Evolutionary conservation across 92 coral and sea anemone species (phyloP).

Genomic region (Nematostella vectensis): DNA sequence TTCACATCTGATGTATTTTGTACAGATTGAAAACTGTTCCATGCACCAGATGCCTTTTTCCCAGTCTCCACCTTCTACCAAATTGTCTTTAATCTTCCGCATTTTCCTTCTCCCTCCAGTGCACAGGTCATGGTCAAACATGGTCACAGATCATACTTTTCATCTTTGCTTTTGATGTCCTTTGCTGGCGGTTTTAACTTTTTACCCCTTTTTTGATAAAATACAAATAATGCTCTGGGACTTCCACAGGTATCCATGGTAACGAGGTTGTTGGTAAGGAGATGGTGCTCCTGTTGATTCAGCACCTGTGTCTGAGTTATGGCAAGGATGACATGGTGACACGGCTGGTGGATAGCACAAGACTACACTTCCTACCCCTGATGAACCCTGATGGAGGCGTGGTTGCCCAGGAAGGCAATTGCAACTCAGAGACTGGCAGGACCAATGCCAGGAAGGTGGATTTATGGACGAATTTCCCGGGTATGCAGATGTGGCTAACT

Average conservation of each 20-base stretch:
- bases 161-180: too few species aligned
- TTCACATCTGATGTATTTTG: too few species aligned
- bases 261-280: constrained; percentile 93
- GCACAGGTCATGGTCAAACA: too few species aligned
- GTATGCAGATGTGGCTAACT: constrained; percentile 37
- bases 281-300: constrained; percentile 74
- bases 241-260: constrained; percentile 83
- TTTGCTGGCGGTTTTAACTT: too few species aligned
- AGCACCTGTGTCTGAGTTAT: constrained; percentile 85
- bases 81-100: too few species aligned
- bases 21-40: too few species aligned
- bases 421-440: constrained; percentile 65
- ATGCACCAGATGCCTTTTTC: too few species aligned
- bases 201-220: too few species aligned
- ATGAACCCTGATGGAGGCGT: constrained; percentile 83
- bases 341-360: constrained; percentile 61
- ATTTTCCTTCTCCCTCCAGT: too few species aligned
- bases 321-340: constrained; percentile 93
- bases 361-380: constrained; percentile 80
- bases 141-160: too few species aligned
- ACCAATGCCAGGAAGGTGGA: constrained; percentile 84
- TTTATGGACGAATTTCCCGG: constrained; percentile 72
- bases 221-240: too few species aligned
- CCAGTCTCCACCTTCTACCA: too few species aligned
- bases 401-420: constrained; percentile 73